These are phyloP conservation scores for Ivindomyrus marchei DNA, from an alignment of 2,113 vertebrate species.

Conservation along the genomic window DNA sequence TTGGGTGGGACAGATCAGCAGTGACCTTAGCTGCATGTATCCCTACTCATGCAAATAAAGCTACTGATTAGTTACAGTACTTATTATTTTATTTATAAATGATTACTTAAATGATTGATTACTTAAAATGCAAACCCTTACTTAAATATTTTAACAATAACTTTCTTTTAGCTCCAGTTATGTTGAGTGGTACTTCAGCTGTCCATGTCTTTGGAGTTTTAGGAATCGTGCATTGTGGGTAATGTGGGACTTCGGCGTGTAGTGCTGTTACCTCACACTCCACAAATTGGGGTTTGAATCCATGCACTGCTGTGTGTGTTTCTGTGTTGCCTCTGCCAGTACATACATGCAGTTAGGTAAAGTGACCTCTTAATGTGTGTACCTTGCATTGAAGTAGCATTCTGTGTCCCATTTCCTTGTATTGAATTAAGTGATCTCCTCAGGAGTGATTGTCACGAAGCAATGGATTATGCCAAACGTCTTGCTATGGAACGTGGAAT, in stretches of 20 bases:
- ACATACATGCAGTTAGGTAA: background rate
- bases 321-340: background rate
- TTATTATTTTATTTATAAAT: background rate
- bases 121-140: background rate
- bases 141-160: background rate
- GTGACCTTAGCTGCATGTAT: background rate
- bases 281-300: background rate
- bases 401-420: background rate
- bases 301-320: background rate
- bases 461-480: background rate
- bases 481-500: background rate
- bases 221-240: background rate
- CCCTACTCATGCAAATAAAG: background rate
- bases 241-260: background rate
- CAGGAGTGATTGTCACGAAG: background rate
- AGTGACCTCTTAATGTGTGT: background rate
- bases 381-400: background rate
- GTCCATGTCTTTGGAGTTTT: background rate
- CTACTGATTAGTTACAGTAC: background rate
- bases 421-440: background rate
- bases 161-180: background rate
- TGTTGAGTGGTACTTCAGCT: background rate
- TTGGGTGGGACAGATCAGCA: background rate
- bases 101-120: background rate
- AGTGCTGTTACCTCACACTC: background rate